Conservation (phyloP, 1,140 invertebrate species). For the Drosophila ironensis region DNA sequence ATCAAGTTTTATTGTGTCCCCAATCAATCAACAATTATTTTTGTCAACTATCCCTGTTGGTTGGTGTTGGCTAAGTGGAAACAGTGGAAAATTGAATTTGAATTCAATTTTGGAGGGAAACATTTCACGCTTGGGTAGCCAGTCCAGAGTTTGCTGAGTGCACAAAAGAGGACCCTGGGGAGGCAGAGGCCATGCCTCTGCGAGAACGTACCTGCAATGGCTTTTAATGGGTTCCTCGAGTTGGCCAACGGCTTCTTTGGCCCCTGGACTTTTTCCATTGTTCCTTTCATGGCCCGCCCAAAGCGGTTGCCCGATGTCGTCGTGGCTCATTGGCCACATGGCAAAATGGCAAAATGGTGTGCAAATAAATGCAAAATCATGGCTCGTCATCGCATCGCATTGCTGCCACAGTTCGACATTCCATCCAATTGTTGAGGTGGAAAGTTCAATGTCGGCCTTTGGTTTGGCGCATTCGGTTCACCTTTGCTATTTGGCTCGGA, state of each 20-base stretch:
- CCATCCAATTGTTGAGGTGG: not conserved
- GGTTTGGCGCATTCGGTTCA: conserved; percentile 3
- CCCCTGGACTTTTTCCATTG: not conserved
- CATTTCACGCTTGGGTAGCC: too few species aligned
- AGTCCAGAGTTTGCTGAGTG: not conserved
- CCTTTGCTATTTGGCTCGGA: conserved; percentile 26
- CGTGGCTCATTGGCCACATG: conserved; percentile 40
- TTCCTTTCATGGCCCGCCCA: not conserved
- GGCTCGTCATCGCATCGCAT: conserved; percentile 29
- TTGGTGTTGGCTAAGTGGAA: too few species aligned
- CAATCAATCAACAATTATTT: too few species aligned
- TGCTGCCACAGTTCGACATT: conserved; percentile 15
- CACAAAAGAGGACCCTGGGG: not conserved
- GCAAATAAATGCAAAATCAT: conserved; percentile 59
- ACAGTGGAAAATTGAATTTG: too few species aligned
- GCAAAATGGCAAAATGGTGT: conserved; percentile 13
- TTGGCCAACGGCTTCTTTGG: conserved; percentile 4
- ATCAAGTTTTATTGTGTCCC: too few species aligned
- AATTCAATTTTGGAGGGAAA: too few species aligned
- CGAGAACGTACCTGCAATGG: conserved; percentile 34
- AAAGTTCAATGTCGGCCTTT: conserved; percentile 29
- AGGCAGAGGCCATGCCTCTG: conserved; percentile 18
- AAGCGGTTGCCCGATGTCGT: too few species aligned
- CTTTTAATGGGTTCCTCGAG: conserved; percentile 14
- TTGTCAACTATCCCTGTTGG: not conserved